Evolutionary conservation across 2,113 vertebrate genomes (phyloP), one percentile per base, ranked within the genome.

Genomic region (Erythrolamprus reginae): DNA sequence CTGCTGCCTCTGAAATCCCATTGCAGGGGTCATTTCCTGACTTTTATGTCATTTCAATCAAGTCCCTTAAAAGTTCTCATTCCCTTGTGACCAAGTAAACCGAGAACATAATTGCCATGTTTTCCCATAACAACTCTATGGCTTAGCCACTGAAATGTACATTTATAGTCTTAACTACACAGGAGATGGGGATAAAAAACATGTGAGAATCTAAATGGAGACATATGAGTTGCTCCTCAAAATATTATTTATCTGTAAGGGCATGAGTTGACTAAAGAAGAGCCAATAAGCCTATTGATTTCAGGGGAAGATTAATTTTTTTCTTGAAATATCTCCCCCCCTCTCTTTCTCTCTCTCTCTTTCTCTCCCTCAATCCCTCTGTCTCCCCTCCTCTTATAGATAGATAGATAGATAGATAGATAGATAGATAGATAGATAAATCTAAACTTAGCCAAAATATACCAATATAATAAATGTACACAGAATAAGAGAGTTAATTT

Each of bases 21-120:
- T 96, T 84, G n/a, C 95, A 96, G 95, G 96, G 97, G 97, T 98
- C 96, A 98, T 96, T 98, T 98, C 98, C 98, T 98, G 96, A 96
- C 93, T 98, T 96, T 96, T 97, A 96, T 97, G 96, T 97, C 47
- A 17, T 95, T 95, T 94, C 92, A 89, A 52, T 95, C 88, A 91
- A 95, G 94, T 91, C 94, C 86, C 84, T 93, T 93, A 94, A 92
- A 94, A 96, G 95, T 94, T 95, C 94, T 65, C 86, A 88, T 88
- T 90, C 93, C 93, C 89, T 93, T 82, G 45, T 90, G 94, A 96
- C 92, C 94, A 91, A 9, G 0, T 89, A 94, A 94, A 88, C 53
- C 45, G 33, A 89, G 89, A 56, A 90, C 92, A 38, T 87, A 93
- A 96, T 47, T 92, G 88, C 91, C 38, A 9, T 89, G 51, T 95